Evolutionary conservation across 2,113 vertebrate genomes (phyloP).

Genomic region (Pampusana beccarii): DNA sequence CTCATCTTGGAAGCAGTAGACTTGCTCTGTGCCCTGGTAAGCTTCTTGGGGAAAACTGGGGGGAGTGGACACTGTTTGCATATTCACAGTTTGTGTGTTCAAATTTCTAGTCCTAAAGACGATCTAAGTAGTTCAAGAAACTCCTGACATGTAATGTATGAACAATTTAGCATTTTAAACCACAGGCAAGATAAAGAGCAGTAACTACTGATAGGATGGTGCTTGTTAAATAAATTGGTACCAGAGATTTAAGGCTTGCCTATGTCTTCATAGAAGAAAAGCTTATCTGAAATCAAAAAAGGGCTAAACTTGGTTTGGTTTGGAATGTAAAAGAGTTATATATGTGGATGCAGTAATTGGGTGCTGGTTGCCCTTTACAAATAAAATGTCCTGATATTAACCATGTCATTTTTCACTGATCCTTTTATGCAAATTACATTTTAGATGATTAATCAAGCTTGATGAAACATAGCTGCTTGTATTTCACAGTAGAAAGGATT

Average conservation of each 20-base stretch:
- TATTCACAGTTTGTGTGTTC: neutral
- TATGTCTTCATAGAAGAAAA: neutral
- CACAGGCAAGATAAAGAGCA: neutral
- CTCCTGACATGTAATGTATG: neutral
- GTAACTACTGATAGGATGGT: neutral
- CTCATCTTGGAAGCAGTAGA: slow-evolving; percentile 97
- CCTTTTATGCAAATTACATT: neutral
- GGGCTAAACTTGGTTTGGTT: neutral
- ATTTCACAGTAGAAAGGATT: slow-evolving; percentile 14
- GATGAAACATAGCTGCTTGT: slow-evolving; percentile 7
- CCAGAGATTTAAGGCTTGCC: neutral
- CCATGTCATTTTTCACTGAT: slow-evolving; percentile 12
- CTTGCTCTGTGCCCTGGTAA: slow-evolving; percentile 94
- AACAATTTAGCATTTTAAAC: neutral
- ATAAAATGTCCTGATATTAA: slow-evolving; percentile 25
- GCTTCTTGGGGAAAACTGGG: neutral
- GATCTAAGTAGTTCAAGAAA: neutral
- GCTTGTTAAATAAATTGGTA: neutral
- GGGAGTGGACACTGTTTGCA: neutral
- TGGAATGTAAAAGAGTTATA: neutral
- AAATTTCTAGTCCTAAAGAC: neutral
- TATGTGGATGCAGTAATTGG: neutral
- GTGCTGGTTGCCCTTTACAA: neutral
- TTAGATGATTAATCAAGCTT: slow-evolving; percentile 13
- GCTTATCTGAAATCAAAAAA: neutral